Percentiles rank a stretch among this genome's conserved stretches.
phyloP scores from a whole-genome alignment of 2,113 vertebrate genomes.

The Poicephalus gulielmi region DNA sequence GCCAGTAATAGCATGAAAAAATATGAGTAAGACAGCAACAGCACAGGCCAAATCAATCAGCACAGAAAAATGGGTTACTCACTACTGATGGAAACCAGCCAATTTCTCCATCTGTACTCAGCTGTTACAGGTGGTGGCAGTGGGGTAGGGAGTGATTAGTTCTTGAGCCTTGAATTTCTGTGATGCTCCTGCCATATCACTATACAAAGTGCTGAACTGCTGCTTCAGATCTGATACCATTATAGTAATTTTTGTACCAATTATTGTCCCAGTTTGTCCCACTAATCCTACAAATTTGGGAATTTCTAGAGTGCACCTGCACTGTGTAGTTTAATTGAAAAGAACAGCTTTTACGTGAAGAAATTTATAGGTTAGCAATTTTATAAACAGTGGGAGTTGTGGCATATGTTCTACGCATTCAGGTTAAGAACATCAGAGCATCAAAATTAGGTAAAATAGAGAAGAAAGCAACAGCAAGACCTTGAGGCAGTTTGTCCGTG shows the following conservation, averaged over 20 bases:
- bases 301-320: background rate
- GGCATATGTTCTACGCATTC: background rate
- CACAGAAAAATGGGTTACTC: constrained; percentile 46
- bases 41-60: constrained; percentile 39
- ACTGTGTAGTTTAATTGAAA: background rate
- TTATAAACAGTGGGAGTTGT: background rate
- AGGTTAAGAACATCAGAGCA: background rate
- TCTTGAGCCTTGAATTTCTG: background rate
- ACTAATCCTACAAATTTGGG: background rate
- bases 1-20: background rate
- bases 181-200: background rate
- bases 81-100: constrained; percentile 22
- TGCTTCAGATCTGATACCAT: background rate
- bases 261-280: background rate
- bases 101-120: constrained; percentile 19
- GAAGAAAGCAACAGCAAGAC: background rate
- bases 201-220: background rate
- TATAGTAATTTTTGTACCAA: background rate
- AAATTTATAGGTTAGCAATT: background rate
- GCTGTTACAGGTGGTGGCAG: background rate
- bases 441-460: background rate
- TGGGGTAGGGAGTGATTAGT: background rate
- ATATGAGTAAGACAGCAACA: background rate
- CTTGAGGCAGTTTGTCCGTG: rapidly evolving
- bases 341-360: background rate